These are phyloP conservation scores for Python bivittatus DNA, from an alignment of 2,113 vertebrate species.

Conservation along the genomic window DNA sequence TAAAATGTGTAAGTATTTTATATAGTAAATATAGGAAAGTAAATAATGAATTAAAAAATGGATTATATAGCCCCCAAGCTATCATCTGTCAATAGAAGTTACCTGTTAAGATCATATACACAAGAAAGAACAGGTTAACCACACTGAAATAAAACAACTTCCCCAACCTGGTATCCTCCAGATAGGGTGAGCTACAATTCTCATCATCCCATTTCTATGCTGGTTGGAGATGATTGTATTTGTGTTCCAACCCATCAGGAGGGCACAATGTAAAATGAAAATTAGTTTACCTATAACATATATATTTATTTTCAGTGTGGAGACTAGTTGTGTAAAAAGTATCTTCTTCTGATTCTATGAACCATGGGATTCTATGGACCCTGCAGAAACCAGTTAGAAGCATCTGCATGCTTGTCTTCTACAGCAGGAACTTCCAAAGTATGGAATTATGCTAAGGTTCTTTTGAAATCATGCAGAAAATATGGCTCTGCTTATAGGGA, in stretches of 20 bases:
- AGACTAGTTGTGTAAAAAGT: background rate
- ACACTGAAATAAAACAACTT: background rate
- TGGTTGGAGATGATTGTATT: background rate
- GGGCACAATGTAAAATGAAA: background rate
- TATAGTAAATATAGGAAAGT: too few species aligned
- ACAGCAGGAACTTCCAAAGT: background rate
- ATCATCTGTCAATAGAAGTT: background rate
- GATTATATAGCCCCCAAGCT: background rate
- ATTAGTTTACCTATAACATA: background rate
- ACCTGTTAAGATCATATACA: background rate
- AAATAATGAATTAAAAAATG: background rate
- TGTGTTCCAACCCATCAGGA: background rate
- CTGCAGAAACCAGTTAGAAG: background rate
- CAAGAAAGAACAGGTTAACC: background rate
- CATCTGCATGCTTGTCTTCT: background rate
- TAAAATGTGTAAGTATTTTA: background rate
- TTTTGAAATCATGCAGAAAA: conserved; percentile 29
- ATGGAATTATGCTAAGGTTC: background rate
- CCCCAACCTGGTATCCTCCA: background rate
- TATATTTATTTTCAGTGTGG: background rate
- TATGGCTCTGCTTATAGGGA: conserved; percentile 16
- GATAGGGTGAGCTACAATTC: background rate
- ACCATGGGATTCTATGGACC: background rate
- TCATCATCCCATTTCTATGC: background rate
- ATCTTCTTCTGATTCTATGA: background rate